Conservation (phyloP, 2,113 vertebrate species). For the Tringa solitaria region DNA sequence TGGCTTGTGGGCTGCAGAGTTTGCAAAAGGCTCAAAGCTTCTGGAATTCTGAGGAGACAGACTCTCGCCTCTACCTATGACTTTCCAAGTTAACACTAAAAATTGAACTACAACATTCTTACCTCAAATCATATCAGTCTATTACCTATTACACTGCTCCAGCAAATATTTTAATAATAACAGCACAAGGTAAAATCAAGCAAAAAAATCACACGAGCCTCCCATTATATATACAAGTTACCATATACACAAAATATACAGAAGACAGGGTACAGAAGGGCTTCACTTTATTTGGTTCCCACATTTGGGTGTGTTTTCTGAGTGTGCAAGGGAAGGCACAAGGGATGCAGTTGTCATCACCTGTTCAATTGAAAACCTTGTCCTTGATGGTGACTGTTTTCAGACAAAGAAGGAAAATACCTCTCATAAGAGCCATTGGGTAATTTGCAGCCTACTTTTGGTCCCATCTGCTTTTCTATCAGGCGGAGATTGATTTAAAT, state of each 20-base stretch:
- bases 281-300: background rate
- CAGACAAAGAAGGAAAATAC: background rate
- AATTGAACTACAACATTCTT: slow-evolving; percentile 63
- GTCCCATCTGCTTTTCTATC: background rate
- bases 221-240: background rate
- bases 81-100: slow-evolving; percentile 60
- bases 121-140: slow-evolving; percentile 57
- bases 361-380: background rate
- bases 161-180: background rate
- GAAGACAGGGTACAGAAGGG: background rate
- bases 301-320: background rate
- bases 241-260: background rate
- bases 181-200: slow-evolving; percentile 24
- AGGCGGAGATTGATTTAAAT: background rate
- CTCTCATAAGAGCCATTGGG: background rate
- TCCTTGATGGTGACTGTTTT: background rate
- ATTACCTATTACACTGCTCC: slow-evolving; percentile 31
- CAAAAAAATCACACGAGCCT: background rate
- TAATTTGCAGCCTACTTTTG: background rate
- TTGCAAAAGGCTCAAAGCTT: slow-evolving; percentile 51
- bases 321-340: background rate
- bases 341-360: background rate
- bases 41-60: slow-evolving; percentile 39
- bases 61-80: background rate
- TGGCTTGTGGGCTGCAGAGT: slow-evolving; percentile 45